Conservation (phyloP, 2,113 vertebrate genomes). For the Stegostoma tigrinum region DNA sequence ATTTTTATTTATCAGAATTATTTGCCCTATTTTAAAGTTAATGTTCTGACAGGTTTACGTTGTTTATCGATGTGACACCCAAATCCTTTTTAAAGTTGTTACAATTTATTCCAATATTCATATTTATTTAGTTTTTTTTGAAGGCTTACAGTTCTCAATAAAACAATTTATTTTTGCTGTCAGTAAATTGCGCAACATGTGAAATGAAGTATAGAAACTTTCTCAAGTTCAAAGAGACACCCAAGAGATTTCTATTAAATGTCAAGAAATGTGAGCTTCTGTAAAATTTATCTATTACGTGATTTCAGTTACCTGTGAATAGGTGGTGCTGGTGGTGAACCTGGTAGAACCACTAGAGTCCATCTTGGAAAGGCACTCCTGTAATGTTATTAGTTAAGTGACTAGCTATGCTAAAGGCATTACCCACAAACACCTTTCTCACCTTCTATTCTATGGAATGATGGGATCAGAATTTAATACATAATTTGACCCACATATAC, state of each 20-base stretch:
- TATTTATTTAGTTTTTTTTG: too few relatives aligned
- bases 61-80: background rate
- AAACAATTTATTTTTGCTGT: background rate
- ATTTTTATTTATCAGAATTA: background rate
- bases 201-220: background rate
- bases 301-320: background rate
- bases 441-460: background rate
- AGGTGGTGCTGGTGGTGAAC: background rate
- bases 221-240: background rate
- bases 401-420: background rate
- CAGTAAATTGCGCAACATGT: background rate
- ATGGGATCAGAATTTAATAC: background rate
- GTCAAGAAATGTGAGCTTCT: background rate
- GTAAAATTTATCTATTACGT: background rate
- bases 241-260: background rate
- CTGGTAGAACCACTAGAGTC: background rate
- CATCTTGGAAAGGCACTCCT: background rate
- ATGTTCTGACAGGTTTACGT: background rate
- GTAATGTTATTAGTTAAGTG: background rate
- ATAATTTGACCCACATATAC: background rate
- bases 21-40: background rate
- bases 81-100: background rate
- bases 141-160: too few relatives aligned
- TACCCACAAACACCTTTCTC: background rate
- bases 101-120: background rate